These are phyloP conservation scores for Agonopterix alstromeriana DNA, from an alignment of 2,888 invertebrate species.

Conservation along the genomic window DNA sequence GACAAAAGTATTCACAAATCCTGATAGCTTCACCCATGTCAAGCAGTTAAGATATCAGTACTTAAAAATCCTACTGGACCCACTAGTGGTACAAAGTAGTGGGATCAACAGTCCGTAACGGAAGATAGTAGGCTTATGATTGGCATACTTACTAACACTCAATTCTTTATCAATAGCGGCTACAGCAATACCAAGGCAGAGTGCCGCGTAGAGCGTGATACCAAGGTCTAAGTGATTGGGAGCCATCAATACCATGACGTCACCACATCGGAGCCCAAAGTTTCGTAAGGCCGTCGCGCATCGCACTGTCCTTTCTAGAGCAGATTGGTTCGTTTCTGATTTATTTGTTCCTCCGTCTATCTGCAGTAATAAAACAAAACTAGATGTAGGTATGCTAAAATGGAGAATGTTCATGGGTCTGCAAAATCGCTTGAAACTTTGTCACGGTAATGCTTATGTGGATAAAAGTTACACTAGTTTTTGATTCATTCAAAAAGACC, in stretches of 20 bases:
- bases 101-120: too few species aligned
- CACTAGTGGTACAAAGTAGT: too few species aligned
- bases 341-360: conserved; percentile 58
- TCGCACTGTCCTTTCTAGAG: conserved; percentile 45
- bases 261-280: conserved; percentile 48
- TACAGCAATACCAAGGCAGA: conserved; percentile 54
- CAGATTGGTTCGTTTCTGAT: conserved; percentile 50
- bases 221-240: conserved; percentile 60
- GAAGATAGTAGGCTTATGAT: too few species aligned
- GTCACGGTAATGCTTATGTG: too few species aligned
- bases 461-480: too few species aligned
- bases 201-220: conserved; percentile 62
- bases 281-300: conserved; percentile 54
- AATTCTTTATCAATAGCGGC: conserved; percentile 45
- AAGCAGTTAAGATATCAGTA: too few species aligned
- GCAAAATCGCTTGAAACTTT: too few species aligned
- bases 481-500: too few species aligned
- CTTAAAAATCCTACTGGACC: too few species aligned
- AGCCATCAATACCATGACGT: conserved; percentile 63
- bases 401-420: too few species aligned
- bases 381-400: neutral
- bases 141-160: conserved; percentile 31
- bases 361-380: conserved; percentile 21
- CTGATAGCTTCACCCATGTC: too few species aligned
- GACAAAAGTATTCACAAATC: too few species aligned